Conservation (phyloP, 92 coral and sea anemone species). For the Epizoanthus illoricatus region DNA sequence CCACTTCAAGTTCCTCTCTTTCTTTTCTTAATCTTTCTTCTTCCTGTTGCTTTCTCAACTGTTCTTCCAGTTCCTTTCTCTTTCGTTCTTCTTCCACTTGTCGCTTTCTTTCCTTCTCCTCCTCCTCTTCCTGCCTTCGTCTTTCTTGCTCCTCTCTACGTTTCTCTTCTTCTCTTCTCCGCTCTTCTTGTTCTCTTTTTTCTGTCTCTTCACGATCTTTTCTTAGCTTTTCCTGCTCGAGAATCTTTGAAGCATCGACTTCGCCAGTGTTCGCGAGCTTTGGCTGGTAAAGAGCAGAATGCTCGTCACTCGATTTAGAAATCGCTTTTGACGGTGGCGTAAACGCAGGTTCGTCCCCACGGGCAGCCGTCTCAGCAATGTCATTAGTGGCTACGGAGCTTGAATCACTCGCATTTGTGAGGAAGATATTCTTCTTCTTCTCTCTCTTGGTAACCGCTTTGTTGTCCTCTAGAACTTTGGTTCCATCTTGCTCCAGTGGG, state of each 20-base stretch:
- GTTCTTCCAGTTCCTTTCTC: constrained; percentile 56
- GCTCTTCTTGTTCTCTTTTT: constrained; percentile 51
- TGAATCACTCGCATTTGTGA: constrained; percentile 75
- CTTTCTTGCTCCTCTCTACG: constrained; percentile 43
- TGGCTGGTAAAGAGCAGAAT: background rate
- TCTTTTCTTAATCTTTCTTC: constrained; percentile 45
- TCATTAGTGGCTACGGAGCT: constrained; percentile 58
- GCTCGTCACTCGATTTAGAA: constrained; percentile 18
- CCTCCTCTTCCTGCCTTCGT: constrained; percentile 50
- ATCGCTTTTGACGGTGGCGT: constrained; percentile 17
- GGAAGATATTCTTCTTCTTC: constrained; percentile 59
- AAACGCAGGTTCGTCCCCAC: constrained; percentile 18
- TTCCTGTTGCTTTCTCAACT: constrained; percentile 50
- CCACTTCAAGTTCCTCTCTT: constrained; percentile 57
- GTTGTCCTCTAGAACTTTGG: constrained; percentile 15
- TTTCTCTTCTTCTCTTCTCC: constrained; percentile 42
- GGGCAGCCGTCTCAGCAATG: constrained; percentile 6
- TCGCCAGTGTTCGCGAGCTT: background rate
- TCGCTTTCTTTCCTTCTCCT: constrained; percentile 47
- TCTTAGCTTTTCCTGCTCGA: constrained; percentile 24
- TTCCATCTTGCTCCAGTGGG: constrained; percentile 19
- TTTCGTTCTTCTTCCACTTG: constrained; percentile 45
- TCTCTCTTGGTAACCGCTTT: constrained; percentile 37
- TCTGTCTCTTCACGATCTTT: constrained; percentile 43
- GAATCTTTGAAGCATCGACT: constrained; percentile 1